Conservation (phyloP, 2,888 invertebrate genomes). For the Steinernema hermaphroditum region DNA sequence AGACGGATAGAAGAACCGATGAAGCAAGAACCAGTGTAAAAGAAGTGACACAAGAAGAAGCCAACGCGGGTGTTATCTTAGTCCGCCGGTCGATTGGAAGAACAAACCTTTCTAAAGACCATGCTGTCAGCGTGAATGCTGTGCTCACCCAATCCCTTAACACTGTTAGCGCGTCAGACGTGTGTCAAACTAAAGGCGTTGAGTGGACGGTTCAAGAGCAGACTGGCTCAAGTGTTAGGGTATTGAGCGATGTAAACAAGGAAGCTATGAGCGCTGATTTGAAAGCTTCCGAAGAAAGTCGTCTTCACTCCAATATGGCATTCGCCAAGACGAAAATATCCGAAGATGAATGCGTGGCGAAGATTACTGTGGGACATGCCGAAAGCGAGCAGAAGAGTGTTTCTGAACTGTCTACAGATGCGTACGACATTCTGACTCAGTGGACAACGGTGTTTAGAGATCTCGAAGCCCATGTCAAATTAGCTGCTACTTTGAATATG, state of each 20-base stretch:
- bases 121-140: constrained; percentile 37
- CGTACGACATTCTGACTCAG: constrained; percentile 51
- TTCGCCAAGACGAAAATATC: not conserved
- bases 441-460: constrained; percentile 59
- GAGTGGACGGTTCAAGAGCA: constrained; percentile 35
- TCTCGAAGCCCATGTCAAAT: constrained; percentile 51
- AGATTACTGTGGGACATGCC: not conserved
- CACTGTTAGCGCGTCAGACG: constrained; percentile 37
- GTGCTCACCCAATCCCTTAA: constrained; percentile 37
- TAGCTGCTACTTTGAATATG: constrained; percentile 31
- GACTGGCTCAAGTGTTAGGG: constrained; percentile 28
- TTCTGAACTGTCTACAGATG: constrained; percentile 49
- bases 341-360: not conserved
- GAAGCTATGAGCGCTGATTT: not conserved
- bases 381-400: constrained; percentile 31
- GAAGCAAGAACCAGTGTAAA: not conserved
- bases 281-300: constrained; percentile 7
- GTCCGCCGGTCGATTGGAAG: constrained; percentile 39
- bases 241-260: not conserved
- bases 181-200: constrained; percentile 30
- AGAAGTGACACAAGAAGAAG: constrained; percentile 33
- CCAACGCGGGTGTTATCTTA: constrained; percentile 38
- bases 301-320: not conserved
- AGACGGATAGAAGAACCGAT: constrained; percentile 24
- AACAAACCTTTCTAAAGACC: constrained; percentile 32